Evolutionary conservation across 2,888 invertebrate species (phyloP), one percentile per base, ranked within the genome.

Genomic region (Melipona bicolor): DNA sequence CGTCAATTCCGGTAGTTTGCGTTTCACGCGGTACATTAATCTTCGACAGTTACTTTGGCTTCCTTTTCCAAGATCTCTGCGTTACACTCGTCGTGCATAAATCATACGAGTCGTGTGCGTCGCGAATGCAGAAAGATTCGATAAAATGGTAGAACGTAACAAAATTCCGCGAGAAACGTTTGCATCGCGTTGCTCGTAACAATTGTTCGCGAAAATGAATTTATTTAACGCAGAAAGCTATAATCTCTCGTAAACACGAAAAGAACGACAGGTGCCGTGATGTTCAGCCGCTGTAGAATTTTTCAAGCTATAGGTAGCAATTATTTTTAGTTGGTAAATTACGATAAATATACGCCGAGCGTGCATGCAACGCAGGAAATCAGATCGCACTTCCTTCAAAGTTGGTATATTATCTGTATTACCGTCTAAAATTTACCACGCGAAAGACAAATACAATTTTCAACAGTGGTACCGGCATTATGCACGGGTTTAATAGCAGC

Each of bases 391-490:
- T 43, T 65, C 65, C 65, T 43, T 65, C 43, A 43, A 17, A 65
- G 17, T 65, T 65, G 17, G 43, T 43, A 36, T 43, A 43, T 43
- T 65, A 65, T 65, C 65, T 65, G n/a, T 43, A n/a, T n/a, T 43
- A 65, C 65, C 43, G 65, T 65, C 65, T 65, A 43, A 27, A 65
- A 59, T 65, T 65, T 65, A 65, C 43, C n/a, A 43, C 65, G 21
- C 36, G 64, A 65, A 43, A 65, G 43, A 65, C 43, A 65, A 65
- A 65, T 65, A 43, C 43, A 65, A 65, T 65, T 65, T 65, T 65
- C 43, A 65, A 43, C 65, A 65, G n/a, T 43, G 43, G 43, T n/a
- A 17, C n/a, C 43, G 6, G 43, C 43, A 43, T 36, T 65, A 65
- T 65, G 19, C n/a, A 43, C 17, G n/a, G n/a, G 17, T 65, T 32